These are phyloP conservation scores for Aspidiotus destructor DNA, from an alignment of 2,888 invertebrate genomes.

Conservation along the genomic window DNA sequence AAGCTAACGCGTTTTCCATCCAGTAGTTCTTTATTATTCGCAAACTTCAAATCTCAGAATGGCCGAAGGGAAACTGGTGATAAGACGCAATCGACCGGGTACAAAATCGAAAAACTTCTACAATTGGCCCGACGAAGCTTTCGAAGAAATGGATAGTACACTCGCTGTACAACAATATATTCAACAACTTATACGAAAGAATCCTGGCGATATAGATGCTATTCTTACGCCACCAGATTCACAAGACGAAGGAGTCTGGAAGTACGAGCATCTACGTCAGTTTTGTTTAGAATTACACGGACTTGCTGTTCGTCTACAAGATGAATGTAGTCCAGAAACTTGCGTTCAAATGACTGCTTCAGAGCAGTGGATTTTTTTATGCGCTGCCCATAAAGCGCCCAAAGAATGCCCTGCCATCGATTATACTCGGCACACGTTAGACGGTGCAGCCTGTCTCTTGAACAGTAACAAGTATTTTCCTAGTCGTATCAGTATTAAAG, in stretches of 20 bases:
- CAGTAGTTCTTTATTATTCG: slow-evolving; percentile 11
- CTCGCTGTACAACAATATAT: slow-evolving; percentile 97
- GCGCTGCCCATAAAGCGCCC: slow-evolving; percentile 99
- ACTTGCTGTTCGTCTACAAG: slow-evolving; percentile 90
- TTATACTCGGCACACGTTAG: slow-evolving; percentile 95
- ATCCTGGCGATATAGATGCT: slow-evolving; percentile 84
- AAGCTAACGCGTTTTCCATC: no score
- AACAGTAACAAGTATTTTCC: slow-evolving; percentile 99
- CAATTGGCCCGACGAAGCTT: slow-evolving; percentile 94
- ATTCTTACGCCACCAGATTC: slow-evolving; percentile 94
- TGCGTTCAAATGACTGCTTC: slow-evolving; percentile 99
- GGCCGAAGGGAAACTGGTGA: slow-evolving; percentile 67
- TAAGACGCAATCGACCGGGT: slow-evolving; percentile 82
- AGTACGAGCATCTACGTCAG: slow-evolving; percentile 96
- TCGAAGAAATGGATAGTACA: slow-evolving; percentile 99
- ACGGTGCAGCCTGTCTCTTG: slow-evolving; percentile 95
- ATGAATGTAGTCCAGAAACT: slow-evolving; percentile 91
- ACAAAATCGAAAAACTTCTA: slow-evolving; percentile 89
- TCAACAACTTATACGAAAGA: slow-evolving; percentile 89
- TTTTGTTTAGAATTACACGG: slow-evolving; percentile 99
- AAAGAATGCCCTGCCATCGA: slow-evolving; percentile 99
- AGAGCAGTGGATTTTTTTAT: slow-evolving; percentile 99
- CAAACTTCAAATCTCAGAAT: slow-evolving; percentile 53
- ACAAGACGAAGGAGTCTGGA: slow-evolving; percentile 99
- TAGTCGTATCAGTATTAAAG: slow-evolving; percentile 98